Conservation (phyloP, 2,888 invertebrate genomes). For the Xylocampa areola region DNA sequence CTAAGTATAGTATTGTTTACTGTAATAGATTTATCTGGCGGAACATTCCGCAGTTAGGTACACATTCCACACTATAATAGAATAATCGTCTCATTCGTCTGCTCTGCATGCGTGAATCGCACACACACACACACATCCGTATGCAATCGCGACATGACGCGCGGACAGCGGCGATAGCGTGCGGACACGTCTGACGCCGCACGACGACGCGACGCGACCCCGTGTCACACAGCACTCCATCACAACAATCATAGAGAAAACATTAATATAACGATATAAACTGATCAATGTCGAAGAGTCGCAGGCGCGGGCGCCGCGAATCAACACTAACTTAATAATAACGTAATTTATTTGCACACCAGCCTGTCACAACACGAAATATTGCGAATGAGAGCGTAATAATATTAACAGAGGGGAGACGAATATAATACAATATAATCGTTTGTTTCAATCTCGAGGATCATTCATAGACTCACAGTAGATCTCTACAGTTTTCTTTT, state of each 20-base stretch:
- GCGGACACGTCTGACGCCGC: neutral
- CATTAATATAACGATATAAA: constrained; percentile 9
- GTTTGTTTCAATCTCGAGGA: too few species aligned
- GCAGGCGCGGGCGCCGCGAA: too few species aligned
- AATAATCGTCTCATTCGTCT: neutral
- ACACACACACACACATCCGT: neutral
- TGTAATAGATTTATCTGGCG: neutral
- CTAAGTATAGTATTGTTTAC: neutral
- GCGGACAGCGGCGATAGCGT: constrained; percentile 5
- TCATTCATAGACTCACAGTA: too few species aligned
- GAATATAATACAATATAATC: neutral
- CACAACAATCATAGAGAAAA: constrained; percentile 2
- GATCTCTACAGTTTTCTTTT: too few species aligned
- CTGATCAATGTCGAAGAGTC: neutral
- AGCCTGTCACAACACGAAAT: neutral
- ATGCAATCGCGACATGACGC: neutral
- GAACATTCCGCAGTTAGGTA: neutral
- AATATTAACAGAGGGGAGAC: neutral
- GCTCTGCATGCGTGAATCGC: neutral
- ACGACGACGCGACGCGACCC: constrained; percentile 8
- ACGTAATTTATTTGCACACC: neutral
- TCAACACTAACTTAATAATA: constrained; percentile 6
- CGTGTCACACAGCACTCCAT: constrained; percentile 4
- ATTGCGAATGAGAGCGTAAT: neutral
- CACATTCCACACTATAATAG: neutral